Conservation (phyloP, 1,140 invertebrate species). For the Rhopalosiphum padi region DNA sequence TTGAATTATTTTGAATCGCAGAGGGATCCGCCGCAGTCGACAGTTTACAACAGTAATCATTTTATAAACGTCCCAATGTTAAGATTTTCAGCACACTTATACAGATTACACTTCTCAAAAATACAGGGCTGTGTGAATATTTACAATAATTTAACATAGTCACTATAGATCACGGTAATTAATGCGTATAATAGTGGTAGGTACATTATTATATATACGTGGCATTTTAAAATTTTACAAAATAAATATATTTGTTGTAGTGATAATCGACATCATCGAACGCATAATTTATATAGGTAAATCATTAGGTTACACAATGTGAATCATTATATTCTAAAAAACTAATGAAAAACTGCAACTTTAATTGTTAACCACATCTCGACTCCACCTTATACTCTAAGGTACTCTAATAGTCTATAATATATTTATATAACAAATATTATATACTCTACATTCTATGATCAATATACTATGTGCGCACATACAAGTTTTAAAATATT, state of each 20-base stretch:
- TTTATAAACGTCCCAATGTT: neutral
- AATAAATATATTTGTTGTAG: neutral
- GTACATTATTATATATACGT: too few relatives aligned
- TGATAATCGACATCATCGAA: neutral
- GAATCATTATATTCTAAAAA: neutral
- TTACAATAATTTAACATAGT: too few relatives aligned
- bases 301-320: neutral
- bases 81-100: neutral
- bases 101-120: neutral
- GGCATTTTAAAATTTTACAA: too few relatives aligned
- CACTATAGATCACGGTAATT: too few relatives aligned
- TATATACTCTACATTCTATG: too few relatives aligned
- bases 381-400: neutral
- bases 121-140: too few relatives aligned
- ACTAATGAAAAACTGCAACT: neutral
- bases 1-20: too few relatives aligned
- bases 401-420: neutral
- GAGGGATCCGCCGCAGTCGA: neutral
- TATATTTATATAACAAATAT: neutral
- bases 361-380: neutral
- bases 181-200: too few relatives aligned
- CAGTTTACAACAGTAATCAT: too few relatives aligned
- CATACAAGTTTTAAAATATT: conserved; percentile 3
- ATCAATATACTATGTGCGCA: neutral
- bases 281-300: neutral